Percentiles rank a stretch among this genome's conserved stretches.
These are phyloP conservation scores for Nemurella pictetii DNA, from an alignment of 2,888 invertebrate genomes.

Conservation along the genomic window DNA sequence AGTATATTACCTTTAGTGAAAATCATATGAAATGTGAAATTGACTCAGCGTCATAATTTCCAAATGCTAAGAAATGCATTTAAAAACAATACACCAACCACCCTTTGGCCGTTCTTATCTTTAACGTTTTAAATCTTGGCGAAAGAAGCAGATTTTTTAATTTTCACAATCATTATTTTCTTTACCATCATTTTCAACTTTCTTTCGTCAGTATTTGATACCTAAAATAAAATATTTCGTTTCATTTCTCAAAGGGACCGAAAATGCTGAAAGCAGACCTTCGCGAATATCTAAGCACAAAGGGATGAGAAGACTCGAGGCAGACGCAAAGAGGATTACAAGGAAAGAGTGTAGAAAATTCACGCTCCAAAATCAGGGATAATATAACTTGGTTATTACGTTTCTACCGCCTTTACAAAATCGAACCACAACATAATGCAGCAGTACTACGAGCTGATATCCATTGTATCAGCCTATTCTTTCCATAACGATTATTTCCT, in stretches of 20 bases:
- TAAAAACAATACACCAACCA: no score
- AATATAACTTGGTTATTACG: neutral
- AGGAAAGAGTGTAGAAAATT: neutral
- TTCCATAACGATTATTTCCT: neutral
- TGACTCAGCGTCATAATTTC: no score
- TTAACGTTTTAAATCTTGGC: no score
- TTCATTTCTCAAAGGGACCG: slow-evolving; percentile 5
- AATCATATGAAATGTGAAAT: no score
- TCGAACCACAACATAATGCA: neutral
- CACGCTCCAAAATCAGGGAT: neutral
- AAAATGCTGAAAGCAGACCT: neutral
- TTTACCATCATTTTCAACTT: slow-evolving; percentile 18
- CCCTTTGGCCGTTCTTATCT: no score
- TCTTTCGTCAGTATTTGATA: slow-evolving; percentile 25
- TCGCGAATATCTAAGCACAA: neutral
- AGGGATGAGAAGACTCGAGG: neutral
- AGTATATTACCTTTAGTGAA: no score
- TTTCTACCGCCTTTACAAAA: neutral
- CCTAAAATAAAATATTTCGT: slow-evolving; percentile 6
- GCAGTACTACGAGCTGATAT: neutral
- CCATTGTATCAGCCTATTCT: neutral
- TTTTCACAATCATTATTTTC: slow-evolving; percentile 8
- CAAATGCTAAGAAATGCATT: no score
- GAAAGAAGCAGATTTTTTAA: neutral
- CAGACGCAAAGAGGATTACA: neutral